Base-by-base conservation (phyloP, 1,140 invertebrate genomes). In the Drosophila kikkawai region DNA sequence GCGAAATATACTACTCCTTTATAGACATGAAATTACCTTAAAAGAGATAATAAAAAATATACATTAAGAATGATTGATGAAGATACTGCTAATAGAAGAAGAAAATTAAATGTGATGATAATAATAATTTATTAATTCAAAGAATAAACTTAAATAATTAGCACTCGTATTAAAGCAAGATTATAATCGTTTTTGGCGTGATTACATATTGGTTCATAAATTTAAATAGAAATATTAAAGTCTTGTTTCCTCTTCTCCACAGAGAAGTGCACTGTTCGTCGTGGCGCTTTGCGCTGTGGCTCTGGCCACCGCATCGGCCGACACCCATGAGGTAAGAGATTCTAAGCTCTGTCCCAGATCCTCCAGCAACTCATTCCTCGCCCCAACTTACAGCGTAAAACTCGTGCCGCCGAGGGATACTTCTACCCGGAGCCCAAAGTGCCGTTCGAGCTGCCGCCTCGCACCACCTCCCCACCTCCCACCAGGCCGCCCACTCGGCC, bases 221-320 rank as follows among this genome's bases (percentile, higher is more conserved):
- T 4, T 13, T 13, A 13, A 17, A 4, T 4, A 36, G 0, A 22
- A 22, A 22, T 55, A 37, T 22, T 39, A 22, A 55, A 15, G 5
- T 6, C 5, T 26, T n/a, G 4, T 37, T 6, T 55, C 0, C 8
- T 71, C 48, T 39, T 8, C 67, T 45, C 12, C 42, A 76, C 85
- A 92, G 91, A 92, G 88, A 92, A 91, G 85, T 86, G 88, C 91
- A 82, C 71, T 92, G 80, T 87, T 91, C 69, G 76, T 91, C 48
- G 75, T 92, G 57, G 79, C 91, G 85, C 83, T 92, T 64, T 92
- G 91, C 91, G 91, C 65, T 76, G 80, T 90, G 65, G 86, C 91
- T 12, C 74, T 82, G 45, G 84, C 91, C 78, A 83, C 84, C 63
- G 81, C 81, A 53, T 68, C 79, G 55, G 88, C 80, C 51, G 87